Conservation (phyloP, 1,140 invertebrate genomes). For the Hesperophylax magnus region DNA sequence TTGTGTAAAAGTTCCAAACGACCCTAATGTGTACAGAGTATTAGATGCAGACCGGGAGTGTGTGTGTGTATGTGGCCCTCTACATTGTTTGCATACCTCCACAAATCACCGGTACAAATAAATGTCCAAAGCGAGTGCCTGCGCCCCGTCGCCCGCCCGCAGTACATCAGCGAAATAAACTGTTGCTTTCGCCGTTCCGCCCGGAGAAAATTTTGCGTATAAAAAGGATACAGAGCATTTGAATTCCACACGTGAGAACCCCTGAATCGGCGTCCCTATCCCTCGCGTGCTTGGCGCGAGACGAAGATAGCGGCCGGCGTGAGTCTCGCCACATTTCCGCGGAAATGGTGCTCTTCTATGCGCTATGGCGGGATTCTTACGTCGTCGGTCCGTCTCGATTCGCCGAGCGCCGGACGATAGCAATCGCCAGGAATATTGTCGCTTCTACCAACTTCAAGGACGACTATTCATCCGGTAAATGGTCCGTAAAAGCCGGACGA, state of each 20-base stretch:
- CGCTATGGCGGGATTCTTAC: neutral
- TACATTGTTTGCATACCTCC: slow-evolving; percentile 21
- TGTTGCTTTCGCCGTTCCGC: slow-evolving; percentile 19
- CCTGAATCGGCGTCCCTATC: neutral
- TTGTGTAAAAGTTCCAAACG: too few relatives aligned
- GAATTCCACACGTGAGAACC: slow-evolving; percentile 26
- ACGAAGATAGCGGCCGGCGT: neutral
- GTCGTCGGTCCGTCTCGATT: neutral
- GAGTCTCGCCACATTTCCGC: neutral
- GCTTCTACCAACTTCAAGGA: too few relatives aligned
- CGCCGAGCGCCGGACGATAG: too few relatives aligned
- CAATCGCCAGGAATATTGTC: too few relatives aligned
- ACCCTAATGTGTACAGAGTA: too few relatives aligned
- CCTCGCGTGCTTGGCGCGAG: neutral
- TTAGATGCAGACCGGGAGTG: neutral
- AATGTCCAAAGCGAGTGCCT: slow-evolving; percentile 5
- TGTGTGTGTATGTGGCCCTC: neutral
- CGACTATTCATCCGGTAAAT: too few relatives aligned
- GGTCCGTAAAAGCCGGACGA: too few relatives aligned
- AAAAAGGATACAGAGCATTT: slow-evolving; percentile 20
- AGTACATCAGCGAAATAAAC: neutral
- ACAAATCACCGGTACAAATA: slow-evolving; percentile 31
- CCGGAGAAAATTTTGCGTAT: slow-evolving; percentile 12
- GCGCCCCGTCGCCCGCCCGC: neutral
- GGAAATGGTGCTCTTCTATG: neutral